Evolutionary conservation across 2,113 vertebrate species (phyloP).

Genomic region (Plecturocebus donacophilus): DNA sequence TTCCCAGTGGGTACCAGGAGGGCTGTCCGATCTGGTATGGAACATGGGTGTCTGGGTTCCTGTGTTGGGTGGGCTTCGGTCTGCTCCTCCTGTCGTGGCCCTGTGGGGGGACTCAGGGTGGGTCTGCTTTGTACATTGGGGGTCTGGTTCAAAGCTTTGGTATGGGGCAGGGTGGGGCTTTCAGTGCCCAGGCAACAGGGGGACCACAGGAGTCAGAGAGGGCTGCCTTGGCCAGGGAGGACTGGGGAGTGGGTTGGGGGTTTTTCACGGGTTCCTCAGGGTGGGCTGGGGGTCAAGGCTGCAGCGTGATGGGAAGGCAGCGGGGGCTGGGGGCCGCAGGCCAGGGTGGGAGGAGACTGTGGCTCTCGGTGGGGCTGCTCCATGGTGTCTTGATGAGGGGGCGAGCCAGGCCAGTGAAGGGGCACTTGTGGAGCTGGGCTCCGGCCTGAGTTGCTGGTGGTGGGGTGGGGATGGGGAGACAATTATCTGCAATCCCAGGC

Average conservation of each 20-base stretch:
- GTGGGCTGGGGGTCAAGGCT: not conserved
- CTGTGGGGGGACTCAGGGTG: no score
- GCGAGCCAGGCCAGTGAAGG: no score
- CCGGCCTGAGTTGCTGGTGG: not conserved
- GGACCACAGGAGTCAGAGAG: fast-evolving
- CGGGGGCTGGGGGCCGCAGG: not conserved
- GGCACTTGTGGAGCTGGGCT: not conserved
- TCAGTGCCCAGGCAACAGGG: not conserved
- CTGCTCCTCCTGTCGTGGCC: no score
- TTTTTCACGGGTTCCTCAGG: no score
- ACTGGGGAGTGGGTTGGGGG: fast-evolving
- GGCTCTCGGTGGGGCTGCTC: not conserved
- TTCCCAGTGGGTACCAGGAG: not conserved
- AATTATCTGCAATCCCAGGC: no score
- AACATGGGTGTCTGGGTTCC: no score
- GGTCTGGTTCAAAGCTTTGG: not conserved
- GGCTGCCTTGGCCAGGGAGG: not conserved
- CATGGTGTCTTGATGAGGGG: not conserved
- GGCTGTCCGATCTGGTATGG: no score
- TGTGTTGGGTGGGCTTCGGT: no score
- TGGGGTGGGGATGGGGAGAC: no score
- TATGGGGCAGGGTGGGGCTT: not conserved
- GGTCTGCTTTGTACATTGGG: not conserved
- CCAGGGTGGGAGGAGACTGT: not conserved
- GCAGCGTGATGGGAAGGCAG: fast-evolving